Evolutionary conservation across 2,888 invertebrate genomes (phyloP).

Genomic region (Cylloceria caligata): DNA sequence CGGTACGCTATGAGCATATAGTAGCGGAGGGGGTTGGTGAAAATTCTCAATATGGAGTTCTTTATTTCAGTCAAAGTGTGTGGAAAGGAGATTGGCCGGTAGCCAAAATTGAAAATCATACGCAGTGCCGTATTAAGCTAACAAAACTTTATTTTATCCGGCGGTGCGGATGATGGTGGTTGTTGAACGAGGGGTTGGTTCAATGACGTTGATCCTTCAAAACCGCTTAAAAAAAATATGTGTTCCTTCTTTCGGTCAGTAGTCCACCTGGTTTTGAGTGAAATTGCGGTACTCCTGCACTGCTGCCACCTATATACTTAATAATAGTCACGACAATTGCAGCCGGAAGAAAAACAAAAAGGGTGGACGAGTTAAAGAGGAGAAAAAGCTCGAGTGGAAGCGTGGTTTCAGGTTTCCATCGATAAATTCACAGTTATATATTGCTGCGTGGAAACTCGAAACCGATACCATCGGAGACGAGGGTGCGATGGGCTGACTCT

Average conservation of each 20-base stretch:
- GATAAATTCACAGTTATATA: slow-evolving; percentile 67
- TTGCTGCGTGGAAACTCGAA: not conserved
- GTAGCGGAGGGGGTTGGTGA: slow-evolving; percentile 34
- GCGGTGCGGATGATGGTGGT: slow-evolving; percentile 44
- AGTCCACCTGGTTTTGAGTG: slow-evolving; percentile 1
- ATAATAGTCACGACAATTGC: slow-evolving; percentile 48
- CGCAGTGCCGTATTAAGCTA: slow-evolving; percentile 76
- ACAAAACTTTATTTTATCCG: slow-evolving; percentile 77
- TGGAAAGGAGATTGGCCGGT: slow-evolving; percentile 75
- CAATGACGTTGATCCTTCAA: slow-evolving; percentile 63
- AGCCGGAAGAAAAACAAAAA: slow-evolving; percentile 21
- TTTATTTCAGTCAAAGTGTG: slow-evolving; percentile 80
- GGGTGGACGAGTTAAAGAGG: slow-evolving; percentile 12
- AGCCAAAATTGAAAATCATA: slow-evolving; percentile 79
- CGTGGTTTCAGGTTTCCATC: slow-evolving; percentile 41
- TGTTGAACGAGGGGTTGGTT: slow-evolving; percentile 45
- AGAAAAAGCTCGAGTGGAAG: slow-evolving; percentile 14
- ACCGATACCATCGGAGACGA: not conserved
- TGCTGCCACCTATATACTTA: slow-evolving; percentile 30
- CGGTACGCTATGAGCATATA: slow-evolving; percentile 1
- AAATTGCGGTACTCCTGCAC: slow-evolving; percentile 22
- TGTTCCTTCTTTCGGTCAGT: slow-evolving; percentile 17
- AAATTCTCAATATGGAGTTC: slow-evolving; percentile 78
- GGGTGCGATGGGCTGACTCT: not conserved
- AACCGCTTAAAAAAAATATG: slow-evolving; percentile 52